Conservation (phyloP, 92 coral and sea anemone species). For the Nematostella vectensis region DNA sequence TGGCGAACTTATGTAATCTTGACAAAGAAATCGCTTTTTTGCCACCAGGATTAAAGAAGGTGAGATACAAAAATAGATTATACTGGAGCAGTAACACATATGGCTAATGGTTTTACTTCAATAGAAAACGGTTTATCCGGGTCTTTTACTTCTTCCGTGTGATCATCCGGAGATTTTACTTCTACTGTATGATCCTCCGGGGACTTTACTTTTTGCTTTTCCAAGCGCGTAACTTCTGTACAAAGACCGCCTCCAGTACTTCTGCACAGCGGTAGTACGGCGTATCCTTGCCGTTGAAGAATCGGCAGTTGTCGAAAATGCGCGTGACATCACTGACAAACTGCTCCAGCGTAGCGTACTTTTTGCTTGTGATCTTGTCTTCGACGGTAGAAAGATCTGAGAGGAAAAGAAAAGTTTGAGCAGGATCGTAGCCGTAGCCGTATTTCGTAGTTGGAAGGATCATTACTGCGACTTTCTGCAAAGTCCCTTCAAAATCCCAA, state of each 20-base stretch:
- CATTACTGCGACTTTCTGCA: no score
- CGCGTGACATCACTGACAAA: conserved; percentile 76
- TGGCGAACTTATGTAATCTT: no score
- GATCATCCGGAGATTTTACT: no score
- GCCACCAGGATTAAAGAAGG: no score
- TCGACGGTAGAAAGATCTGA: conserved; percentile 82
- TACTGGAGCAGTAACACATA: no score
- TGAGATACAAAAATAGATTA: no score
- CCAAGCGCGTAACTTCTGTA: conserved; percentile 84
- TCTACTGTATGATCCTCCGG: no score
- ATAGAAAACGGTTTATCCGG: no score
- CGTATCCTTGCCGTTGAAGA: conserved; percentile 87
- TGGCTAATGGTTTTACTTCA: no score
- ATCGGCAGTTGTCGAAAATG: conserved; percentile 96
- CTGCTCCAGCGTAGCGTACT: conserved; percentile 64
- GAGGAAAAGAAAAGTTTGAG: not conserved
- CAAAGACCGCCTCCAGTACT: conserved; percentile 91
- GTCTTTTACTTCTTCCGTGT: no score
- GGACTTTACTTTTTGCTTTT: conserved; percentile 55
- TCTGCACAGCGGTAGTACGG: conserved; percentile 99
- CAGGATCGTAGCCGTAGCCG: not conserved
- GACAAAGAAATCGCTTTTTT: no score
- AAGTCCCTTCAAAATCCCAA: no score
- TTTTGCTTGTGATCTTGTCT: conserved; percentile 58
- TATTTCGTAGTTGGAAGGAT: not conserved